Conservation (phyloP, 2,113 vertebrate genomes). For the Phodopus roborovskii region DNA sequence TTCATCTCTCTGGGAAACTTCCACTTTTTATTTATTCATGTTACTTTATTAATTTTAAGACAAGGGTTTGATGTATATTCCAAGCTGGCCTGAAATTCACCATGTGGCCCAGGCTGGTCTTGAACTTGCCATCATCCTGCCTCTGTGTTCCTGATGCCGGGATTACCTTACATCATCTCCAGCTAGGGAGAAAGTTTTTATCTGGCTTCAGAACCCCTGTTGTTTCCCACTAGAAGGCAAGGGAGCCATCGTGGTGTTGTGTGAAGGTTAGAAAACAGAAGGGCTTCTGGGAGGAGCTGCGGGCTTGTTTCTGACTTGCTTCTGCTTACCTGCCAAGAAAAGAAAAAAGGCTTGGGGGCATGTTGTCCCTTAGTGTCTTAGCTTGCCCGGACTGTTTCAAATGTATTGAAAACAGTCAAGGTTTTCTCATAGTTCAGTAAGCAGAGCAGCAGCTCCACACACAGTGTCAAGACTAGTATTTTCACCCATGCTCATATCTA, state of each 20-base stretch:
- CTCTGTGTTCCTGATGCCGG: not conserved
- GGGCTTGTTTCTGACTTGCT: not conserved
- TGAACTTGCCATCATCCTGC: not conserved
- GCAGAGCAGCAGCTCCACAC: not conserved
- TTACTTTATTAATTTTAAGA: not conserved
- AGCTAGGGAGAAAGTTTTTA: not conserved
- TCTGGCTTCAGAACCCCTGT: not conserved
- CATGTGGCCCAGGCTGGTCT: not conserved
- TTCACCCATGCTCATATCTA: slow-evolving; percentile 8
- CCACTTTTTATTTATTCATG: not conserved
- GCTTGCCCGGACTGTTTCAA: not conserved
- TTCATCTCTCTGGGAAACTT: not conserved
- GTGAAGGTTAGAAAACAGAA: not conserved
- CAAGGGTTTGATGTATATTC: not conserved
- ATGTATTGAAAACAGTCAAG: not conserved
- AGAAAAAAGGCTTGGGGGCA: not conserved
- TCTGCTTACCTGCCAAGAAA: not conserved
- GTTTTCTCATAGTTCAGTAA: not conserved
- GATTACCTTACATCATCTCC: not conserved
- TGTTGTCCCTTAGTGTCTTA: not conserved
- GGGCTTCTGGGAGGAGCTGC: too few species aligned
- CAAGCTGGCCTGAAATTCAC: not conserved
- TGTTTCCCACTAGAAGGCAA: not conserved
- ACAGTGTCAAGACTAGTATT: not conserved
- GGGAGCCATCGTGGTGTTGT: not conserved